Evolutionary conservation across 2,113 vertebrate genomes (phyloP).

Genomic region (Bufo gargarizans): DNA sequence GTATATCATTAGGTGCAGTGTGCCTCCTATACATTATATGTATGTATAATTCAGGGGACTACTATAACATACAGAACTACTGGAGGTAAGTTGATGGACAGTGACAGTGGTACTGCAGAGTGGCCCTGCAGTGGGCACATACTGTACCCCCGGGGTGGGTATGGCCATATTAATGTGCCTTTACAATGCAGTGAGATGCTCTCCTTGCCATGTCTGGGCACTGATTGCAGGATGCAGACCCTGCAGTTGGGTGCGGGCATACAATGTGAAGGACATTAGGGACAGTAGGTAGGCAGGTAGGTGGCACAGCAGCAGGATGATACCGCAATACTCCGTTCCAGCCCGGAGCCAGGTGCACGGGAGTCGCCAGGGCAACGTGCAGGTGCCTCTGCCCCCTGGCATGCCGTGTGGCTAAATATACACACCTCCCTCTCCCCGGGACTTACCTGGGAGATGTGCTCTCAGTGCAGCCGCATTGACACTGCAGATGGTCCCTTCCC

Average conservation of each 20-base stretch:
- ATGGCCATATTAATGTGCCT: not conserved
- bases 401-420: not conserved
- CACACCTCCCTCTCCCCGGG: slow-evolving; percentile 4
- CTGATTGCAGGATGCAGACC: not conserved
- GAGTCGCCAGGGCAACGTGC: slow-evolving; percentile 41
- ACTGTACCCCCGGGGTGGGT: not conserved
- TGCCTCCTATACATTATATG: too few species aligned
- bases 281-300: not conserved
- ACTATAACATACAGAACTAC: not conserved
- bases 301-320: not conserved
- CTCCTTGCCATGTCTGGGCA: not conserved
- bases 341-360: slow-evolving; percentile 10
- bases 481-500: slow-evolving; percentile 77
- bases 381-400: slow-evolving; percentile 20
- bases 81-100: not conserved
- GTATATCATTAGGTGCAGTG: not conserved
- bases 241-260: slow-evolving; percentile 7
- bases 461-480: slow-evolving; percentile 78
- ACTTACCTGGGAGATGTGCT: slow-evolving; percentile 78
- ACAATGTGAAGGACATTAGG: slow-evolving; percentile 21
- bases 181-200: not conserved
- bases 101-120: not conserved
- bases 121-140: not conserved
- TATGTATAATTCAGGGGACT: not conserved
- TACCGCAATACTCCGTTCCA: not conserved